These are phyloP conservation scores for Yponomeuta cagnagella DNA, from an alignment of 2,888 invertebrate species.

Conservation along the genomic window DNA sequence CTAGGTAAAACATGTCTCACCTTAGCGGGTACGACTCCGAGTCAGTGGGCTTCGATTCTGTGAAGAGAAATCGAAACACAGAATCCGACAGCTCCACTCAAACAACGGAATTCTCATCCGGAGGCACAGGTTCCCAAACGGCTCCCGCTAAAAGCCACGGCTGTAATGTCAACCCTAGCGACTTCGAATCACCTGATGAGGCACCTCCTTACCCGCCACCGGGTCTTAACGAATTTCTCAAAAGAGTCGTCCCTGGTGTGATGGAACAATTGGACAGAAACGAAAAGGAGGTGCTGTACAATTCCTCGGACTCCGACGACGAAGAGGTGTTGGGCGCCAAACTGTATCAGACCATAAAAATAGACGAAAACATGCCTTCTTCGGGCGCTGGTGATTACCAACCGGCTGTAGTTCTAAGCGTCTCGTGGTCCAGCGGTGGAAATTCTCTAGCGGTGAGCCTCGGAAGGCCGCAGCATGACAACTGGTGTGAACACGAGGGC, in stretches of 20 bases:
- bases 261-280: constrained; percentile 52
- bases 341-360: constrained; percentile 47
- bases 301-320: constrained; percentile 60
- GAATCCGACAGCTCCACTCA: constrained; percentile 43
- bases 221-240: constrained; percentile 54
- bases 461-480: constrained; percentile 49
- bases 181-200: constrained; percentile 38
- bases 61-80: constrained; percentile 30
- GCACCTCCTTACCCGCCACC: constrained; percentile 45
- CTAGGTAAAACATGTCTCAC: constrained; percentile 37
- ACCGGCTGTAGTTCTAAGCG: constrained; percentile 37
- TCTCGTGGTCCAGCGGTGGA: constrained; percentile 56
- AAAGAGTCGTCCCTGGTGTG: constrained; percentile 53
- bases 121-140: constrained; percentile 43
- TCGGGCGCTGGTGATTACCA: constrained; percentile 49
- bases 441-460: constrained; percentile 53
- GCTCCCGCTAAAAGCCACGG: constrained; percentile 37
- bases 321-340: constrained; percentile 47
- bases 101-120: constrained; percentile 28
- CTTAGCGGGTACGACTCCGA: constrained; percentile 62
- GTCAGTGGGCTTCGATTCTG: constrained; percentile 51
- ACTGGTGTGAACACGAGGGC: constrained; percentile 58
- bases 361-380: constrained; percentile 29
- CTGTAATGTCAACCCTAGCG: constrained; percentile 37
- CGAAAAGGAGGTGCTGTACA: constrained; percentile 35